These are phyloP conservation scores for Theocolax elegans DNA, from an alignment of 1,140 invertebrate genomes.

Conservation along the genomic window DNA sequence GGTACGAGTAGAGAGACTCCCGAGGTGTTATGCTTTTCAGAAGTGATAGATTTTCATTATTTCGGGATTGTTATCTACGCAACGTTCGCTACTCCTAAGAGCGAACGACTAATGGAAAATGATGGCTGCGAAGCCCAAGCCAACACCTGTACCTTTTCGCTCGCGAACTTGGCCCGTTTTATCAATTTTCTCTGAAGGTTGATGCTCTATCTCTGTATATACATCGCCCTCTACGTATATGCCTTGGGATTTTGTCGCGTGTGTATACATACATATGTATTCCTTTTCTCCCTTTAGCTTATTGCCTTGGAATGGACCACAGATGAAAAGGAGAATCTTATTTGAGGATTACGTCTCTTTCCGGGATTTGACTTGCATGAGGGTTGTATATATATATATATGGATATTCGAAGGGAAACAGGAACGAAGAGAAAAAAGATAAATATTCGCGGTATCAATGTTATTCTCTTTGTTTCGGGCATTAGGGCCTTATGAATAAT, in stretches of 20 bases:
- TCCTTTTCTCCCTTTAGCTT: not conserved
- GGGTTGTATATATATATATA: too few species aligned
- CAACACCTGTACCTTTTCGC: constrained; percentile 8
- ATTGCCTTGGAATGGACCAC: too few species aligned
- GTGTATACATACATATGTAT: constrained; percentile 1
- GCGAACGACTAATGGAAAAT: constrained; percentile 32
- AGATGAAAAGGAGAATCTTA: constrained; percentile 17
- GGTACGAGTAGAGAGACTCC: too few species aligned
- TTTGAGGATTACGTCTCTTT: constrained; percentile 12
- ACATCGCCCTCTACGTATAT: not conserved
- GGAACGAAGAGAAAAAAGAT: not conserved
- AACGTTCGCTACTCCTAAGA: not conserved
- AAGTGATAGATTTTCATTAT: constrained; percentile 43
- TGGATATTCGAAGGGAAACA: too few species aligned
- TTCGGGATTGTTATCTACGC: constrained; percentile 38
- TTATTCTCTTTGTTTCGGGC: not conserved
- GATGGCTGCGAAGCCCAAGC: too few species aligned
- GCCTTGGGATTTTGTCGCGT: not conserved
- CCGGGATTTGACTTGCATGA: constrained; percentile 25
- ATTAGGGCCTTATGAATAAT: constrained; percentile 2
- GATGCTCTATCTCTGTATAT: too few species aligned
- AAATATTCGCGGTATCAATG: not conserved
- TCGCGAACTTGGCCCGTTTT: not conserved
- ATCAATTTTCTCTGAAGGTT: constrained; percentile 16
- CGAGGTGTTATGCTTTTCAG: constrained; percentile 30